Evolutionary conservation across 2,797 vertebrate genomes (phyloP).

Genomic region (Silurus aristotelis): DNA sequence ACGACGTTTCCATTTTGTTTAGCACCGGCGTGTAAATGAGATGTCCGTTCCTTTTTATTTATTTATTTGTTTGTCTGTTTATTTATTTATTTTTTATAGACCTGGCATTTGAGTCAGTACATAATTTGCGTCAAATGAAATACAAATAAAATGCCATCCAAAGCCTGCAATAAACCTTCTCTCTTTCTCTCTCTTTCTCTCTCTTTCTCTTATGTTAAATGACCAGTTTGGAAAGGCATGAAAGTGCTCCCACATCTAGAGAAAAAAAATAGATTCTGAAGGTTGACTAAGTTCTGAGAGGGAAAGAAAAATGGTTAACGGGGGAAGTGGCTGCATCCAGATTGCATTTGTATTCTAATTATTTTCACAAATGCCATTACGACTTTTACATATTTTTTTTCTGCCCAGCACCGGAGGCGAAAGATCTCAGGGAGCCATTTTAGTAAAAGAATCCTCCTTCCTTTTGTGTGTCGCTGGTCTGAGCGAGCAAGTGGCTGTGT

Average conservation of each 20-base stretch:
- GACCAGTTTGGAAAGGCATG: background rate
- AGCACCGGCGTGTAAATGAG: background rate
- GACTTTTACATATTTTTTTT: conserved; percentile 13
- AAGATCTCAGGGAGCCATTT: conserved; percentile 68
- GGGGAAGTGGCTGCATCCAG: background rate
- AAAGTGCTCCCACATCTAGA: background rate
- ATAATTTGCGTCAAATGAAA: conserved; percentile 4
- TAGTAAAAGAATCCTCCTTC: conserved; percentile 61
- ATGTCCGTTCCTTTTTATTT: background rate
- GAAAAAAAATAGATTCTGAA: conserved; percentile 15
- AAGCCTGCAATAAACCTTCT: conserved; percentile 50
- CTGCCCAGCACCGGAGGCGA: background rate
- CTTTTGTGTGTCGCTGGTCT: conserved; percentile 63
- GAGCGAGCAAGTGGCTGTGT: conserved; percentile 67
- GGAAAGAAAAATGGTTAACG: background rate
- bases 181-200: conserved; percentile 13
- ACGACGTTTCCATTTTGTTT: conserved; percentile 45
- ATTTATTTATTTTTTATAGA: conserved; percentile 44
- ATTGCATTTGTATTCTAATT: conserved; percentile 55
- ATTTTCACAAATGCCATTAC: conserved; percentile 55
- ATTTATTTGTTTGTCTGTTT: background rate
- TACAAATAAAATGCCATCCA: conserved; percentile 48
- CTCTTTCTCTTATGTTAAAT: background rate
- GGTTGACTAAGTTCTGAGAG: background rate
- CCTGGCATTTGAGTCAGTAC: conserved; percentile 52